Evolutionary conservation across 2,113 vertebrate species (phyloP).

Genomic region (Phaetusa simplex): DNA sequence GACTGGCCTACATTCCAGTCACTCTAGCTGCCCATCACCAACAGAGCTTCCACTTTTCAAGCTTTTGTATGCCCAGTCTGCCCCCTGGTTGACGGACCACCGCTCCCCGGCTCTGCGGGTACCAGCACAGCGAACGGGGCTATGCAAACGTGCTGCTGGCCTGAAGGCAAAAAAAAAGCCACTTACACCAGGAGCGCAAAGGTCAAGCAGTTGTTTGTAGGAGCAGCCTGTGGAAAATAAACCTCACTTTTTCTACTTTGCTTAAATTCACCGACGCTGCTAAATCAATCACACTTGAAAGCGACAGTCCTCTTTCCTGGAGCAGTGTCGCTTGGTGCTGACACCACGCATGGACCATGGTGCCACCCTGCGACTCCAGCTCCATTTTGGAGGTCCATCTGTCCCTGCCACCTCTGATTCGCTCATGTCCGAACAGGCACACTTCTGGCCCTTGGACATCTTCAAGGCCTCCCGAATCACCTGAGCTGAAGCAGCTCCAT

Average conservation of each 20-base stretch:
- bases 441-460: rapidly evolving
- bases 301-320: background rate
- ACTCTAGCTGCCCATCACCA: background rate
- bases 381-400: background rate
- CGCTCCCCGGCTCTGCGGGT: rapidly evolving
- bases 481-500: background rate
- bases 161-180: background rate
- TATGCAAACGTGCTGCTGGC: background rate
- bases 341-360: rapidly evolving
- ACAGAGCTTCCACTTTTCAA: background rate
- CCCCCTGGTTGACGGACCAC: background rate
- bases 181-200: background rate
- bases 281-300: background rate
- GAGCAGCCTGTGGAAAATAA: background rate
- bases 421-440: background rate
- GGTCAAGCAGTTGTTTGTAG: background rate
- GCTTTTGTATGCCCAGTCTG: background rate
- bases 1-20: background rate
- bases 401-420: constrained; percentile 2
- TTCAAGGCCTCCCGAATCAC: background rate
- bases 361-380: background rate
- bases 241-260: background rate
- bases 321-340: background rate
- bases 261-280: background rate
- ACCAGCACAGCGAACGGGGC: rapidly evolving